Evolutionary conservation across 2,888 invertebrate genomes (phyloP), one percentile per base, ranked within the genome.

Genomic region (Lasioglossum lativentre): DNA sequence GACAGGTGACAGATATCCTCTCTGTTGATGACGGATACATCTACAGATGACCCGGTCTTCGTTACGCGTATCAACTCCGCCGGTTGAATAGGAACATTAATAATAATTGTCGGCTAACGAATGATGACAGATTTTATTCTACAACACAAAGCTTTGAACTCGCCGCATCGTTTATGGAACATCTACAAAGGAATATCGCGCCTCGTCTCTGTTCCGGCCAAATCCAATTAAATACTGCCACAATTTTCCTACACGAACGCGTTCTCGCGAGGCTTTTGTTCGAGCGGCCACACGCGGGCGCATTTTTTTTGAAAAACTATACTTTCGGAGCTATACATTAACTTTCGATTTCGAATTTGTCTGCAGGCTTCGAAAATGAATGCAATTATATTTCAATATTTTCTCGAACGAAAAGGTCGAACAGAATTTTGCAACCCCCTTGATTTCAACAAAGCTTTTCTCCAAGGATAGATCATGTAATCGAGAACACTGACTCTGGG

Each of bases 41-140:
- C 40, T 68, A 38, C 40, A 5, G 14, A 4, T 30, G 63, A 63
- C 16, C 30, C 63, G 16, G 42, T 4, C 66, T 38, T 40, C 72
- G 70, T 27, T 27, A 23, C 12, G 12, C 66, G 73, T 74, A 76
- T 76, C 75, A 73, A 40, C n/a, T 19, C 59, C 56, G 14, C 30
- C 6, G 23, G 72, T 52, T 70, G 68, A 85, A 76, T 77, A n/a
- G 79, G 38, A 76, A 80, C 80, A 76, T 85, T 85, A 85, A 80
- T 85, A 85, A 85, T 80, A 85, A 85, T 85, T 80, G 80, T 85
- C 80, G 77, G 76, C 77, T 85, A 85, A 85, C 85, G 76, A 80
- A 73, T 59, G 75, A 78, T 56, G 71, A 78, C 84, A 84, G 85
- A 85, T 85, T 80, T 85, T 52, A 72, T 85, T 70, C 27, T 23